Evolutionary conservation across 2,113 vertebrate species (phyloP).

Genomic region (Micromys minutus): DNA sequence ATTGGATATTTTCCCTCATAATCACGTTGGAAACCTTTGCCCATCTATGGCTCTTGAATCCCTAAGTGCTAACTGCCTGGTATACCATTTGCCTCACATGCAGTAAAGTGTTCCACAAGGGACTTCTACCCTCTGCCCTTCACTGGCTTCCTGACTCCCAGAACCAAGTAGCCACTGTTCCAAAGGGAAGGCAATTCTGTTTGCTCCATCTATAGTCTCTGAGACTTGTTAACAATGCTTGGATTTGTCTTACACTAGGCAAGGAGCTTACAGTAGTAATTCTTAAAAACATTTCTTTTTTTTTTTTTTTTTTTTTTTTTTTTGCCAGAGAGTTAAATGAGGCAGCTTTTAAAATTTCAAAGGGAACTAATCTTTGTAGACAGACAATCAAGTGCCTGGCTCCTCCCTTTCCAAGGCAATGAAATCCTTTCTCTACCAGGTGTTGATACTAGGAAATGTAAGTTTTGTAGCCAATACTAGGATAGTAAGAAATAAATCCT

Average conservation of each 20-base stretch:
- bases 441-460: neutral
- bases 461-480: neutral
- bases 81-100: neutral
- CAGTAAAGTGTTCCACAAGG: neutral
- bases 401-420: neutral
- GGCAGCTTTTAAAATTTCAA: slow-evolving; percentile 44
- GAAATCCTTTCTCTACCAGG: neutral
- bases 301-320: too few relatives aligned
- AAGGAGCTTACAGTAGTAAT: slow-evolving; percentile 59
- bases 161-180: slow-evolving; percentile 45
- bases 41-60: slow-evolving; percentile 14
- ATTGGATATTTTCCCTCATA: neutral
- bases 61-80: slow-evolving; percentile 12
- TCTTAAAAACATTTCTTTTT: slow-evolving; percentile 45
- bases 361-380: slow-evolving; percentile 12
- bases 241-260: slow-evolving; percentile 55
- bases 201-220: neutral
- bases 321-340: slow-evolving; percentile 61
- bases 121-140: neutral
- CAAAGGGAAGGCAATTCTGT: slow-evolving; percentile 15
- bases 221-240: slow-evolving; percentile 54
- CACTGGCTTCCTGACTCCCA: slow-evolving; percentile 8
- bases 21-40: slow-evolving; percentile 39
- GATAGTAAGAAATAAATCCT: neutral
- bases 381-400: neutral